Percentiles rank a stretch among this genome's conserved stretches.
phyloP scores from a whole-genome alignment of 2,888 invertebrate species.

The Euzophera pinguis region DNA sequence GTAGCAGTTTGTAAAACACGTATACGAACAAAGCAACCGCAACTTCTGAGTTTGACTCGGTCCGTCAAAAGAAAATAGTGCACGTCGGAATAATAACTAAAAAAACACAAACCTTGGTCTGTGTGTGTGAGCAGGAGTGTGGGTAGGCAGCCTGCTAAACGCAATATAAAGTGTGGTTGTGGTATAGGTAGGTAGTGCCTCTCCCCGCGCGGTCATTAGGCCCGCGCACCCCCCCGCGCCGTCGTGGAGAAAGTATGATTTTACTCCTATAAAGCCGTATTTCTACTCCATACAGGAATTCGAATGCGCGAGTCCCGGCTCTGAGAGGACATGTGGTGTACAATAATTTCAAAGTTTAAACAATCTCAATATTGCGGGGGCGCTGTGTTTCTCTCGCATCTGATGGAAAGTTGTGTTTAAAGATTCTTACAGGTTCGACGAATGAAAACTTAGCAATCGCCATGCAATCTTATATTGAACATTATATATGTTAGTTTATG shows the following conservation, averaged over 20 bases:
- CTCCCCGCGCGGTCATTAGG: constrained; percentile 80
- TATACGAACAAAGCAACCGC: constrained; percentile 31
- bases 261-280: constrained; percentile 80
- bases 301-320: constrained; percentile 74
- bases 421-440: neutral
- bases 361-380: constrained; percentile 66
- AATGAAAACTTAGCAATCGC: too few species aligned
- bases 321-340: constrained; percentile 74
- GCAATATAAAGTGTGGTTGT: constrained; percentile 79
- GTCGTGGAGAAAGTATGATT: constrained; percentile 78
- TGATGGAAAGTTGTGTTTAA: constrained; percentile 27
- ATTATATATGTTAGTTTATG: too few species aligned
- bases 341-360: constrained; percentile 72
- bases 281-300: constrained; percentile 80
- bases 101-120: constrained; percentile 61
- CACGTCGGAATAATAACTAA: constrained; percentile 67
- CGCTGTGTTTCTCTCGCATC: constrained; percentile 53
- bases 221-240: constrained; percentile 60
- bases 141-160: constrained; percentile 75
- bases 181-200: constrained; percentile 62
- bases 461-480: too few species aligned
- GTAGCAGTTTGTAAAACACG: constrained; percentile 29
- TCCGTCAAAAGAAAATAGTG: constrained; percentile 69
- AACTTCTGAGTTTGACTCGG: constrained; percentile 39
- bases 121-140: constrained; percentile 64